These are phyloP conservation scores for Drosophila ogumai DNA, from an alignment of 1,140 invertebrate genomes.

Conservation along the genomic window DNA sequence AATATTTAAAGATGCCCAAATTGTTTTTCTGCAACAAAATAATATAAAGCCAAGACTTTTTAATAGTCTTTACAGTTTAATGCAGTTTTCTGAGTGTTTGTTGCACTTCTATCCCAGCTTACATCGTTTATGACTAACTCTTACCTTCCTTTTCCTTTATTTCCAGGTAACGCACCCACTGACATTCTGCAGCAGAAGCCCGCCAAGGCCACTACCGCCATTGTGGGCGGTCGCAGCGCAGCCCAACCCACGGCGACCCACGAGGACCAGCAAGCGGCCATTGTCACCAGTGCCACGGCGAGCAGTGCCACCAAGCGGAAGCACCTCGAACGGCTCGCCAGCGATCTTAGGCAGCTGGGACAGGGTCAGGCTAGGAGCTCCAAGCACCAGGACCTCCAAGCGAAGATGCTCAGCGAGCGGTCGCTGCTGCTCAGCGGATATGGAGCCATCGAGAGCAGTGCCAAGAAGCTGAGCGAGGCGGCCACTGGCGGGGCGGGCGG, in stretches of 20 bases:
- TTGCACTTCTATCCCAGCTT: not conserved
- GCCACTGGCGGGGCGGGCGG: slow-evolving; percentile 28
- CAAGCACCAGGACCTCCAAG: slow-evolving; percentile 22
- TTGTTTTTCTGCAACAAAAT: not conserved
- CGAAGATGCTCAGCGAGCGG: slow-evolving; percentile 82
- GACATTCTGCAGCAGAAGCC: slow-evolving; percentile 78
- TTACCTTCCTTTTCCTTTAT: not conserved
- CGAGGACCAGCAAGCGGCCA: slow-evolving; percentile 58
- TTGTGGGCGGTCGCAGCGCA: slow-evolving; percentile 59
- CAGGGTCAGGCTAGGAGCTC: slow-evolving; percentile 25
- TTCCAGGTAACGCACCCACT: slow-evolving; percentile 76
- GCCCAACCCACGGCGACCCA: slow-evolving; percentile 63
- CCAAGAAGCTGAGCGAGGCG: slow-evolving; percentile 72
- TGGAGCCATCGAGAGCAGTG: slow-evolving; percentile 66
- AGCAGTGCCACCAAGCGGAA: slow-evolving; percentile 67
- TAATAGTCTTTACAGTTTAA: not conserved
- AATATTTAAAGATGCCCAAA: not conserved
- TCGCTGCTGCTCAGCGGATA: slow-evolving; percentile 80
- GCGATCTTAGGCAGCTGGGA: slow-evolving; percentile 53
- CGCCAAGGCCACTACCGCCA: slow-evolving; percentile 70
- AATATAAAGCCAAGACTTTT: not conserved
- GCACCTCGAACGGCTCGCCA: slow-evolving; percentile 62
- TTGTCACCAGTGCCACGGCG: slow-evolving; percentile 32
- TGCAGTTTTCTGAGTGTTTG: not conserved
- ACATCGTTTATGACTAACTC: not conserved